Evolutionary conservation across 2,113 vertebrate genomes (phyloP).

Genomic region (Regulus satrapa): DNA sequence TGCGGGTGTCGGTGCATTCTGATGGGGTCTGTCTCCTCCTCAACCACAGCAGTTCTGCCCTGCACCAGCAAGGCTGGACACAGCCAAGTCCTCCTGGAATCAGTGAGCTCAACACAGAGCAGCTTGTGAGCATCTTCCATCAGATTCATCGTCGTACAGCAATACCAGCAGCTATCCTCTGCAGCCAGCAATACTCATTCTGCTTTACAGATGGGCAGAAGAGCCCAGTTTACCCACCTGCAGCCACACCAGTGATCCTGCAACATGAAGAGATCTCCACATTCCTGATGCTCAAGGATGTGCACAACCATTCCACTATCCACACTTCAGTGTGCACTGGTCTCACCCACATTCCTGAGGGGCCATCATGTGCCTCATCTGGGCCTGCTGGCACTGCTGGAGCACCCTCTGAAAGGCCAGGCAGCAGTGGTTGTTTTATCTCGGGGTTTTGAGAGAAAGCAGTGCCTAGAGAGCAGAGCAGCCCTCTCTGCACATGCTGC

Average conservation of each 20-base stretch:
- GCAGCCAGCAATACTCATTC: background rate
- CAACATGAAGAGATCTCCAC: background rate
- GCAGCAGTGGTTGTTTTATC: background rate
- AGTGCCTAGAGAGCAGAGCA: background rate
- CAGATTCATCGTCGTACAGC: no score
- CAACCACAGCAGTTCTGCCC: background rate
- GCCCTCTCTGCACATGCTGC: background rate
- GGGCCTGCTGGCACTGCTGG: background rate
- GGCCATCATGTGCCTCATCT: fast-evolving
- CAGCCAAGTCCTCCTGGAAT: background rate
- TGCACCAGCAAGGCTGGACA: background rate
- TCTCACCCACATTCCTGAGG: background rate
- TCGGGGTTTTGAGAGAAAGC: fast-evolving
- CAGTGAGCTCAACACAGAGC: background rate
- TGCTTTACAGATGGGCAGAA: background rate
- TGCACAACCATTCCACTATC: fast-evolving
- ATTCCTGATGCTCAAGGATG: fast-evolving
- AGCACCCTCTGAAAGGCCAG: background rate
- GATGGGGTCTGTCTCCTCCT: background rate
- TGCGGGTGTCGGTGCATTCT: background rate
- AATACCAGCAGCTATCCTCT: background rate
- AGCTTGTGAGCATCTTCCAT: background rate
- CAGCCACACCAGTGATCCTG: background rate
- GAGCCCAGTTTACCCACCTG: background rate
- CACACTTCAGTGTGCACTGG: no score